Evolutionary conservation across 2,888 invertebrate species (phyloP).

Genomic region (Bellardia bayeri): DNA sequence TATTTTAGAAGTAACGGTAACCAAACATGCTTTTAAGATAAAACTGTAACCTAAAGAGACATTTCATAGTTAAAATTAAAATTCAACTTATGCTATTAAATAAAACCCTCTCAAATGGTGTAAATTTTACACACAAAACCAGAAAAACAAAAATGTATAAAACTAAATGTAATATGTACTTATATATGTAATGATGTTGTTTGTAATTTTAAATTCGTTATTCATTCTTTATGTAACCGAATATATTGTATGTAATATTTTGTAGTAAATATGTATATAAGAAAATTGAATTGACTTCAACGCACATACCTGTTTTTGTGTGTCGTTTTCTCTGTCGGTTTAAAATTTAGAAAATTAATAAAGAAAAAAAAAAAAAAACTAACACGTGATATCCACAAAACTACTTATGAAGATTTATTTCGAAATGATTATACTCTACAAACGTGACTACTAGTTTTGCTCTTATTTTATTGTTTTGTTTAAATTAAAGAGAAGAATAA

Average conservation of each 20-base stretch:
- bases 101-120: no score
- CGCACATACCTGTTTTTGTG: neutral
- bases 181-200: neutral
- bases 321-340: neutral
- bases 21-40: no score
- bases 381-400: constrained; percentile 24
- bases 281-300: neutral
- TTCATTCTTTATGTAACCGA: no score
- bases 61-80: no score
- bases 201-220: neutral
- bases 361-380: neutral
- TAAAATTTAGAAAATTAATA: neutral
- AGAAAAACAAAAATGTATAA: neutral
- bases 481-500: neutral
- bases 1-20: no score
- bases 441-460: constrained; percentile 34
- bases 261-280: neutral
- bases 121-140: neutral
- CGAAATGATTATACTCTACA: neutral
- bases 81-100: no score
- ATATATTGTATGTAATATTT: no score
- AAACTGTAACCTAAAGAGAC: no score
- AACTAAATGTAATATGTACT: neutral
- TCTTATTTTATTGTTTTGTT: neutral
- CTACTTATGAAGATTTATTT: constrained; percentile 3